A percentile compares a stretch with the other conserved stretches of the same genome.
Conservation (phyloP, 2,797 vertebrate species). For the Tiaroga cobitis region DNA sequence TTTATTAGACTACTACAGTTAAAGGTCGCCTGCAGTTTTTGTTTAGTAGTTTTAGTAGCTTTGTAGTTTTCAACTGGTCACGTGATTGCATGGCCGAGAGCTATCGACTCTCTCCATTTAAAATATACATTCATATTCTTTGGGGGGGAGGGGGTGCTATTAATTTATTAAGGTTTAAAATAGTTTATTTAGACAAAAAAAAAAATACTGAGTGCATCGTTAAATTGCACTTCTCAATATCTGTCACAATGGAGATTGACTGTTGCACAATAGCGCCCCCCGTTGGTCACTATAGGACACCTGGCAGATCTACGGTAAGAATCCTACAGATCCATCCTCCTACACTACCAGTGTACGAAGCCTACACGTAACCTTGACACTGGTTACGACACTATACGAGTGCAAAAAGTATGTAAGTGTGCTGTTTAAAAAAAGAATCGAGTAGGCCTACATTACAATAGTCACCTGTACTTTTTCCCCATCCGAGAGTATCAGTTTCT, state of each 20-base stretch:
- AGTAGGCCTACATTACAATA: neutral
- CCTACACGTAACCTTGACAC: conserved; percentile 34
- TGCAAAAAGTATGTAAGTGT: conserved; percentile 13
- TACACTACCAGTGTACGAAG: conserved; percentile 15
- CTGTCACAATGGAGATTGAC: neutral
- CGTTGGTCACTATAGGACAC: neutral
- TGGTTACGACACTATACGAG: conserved; percentile 21
- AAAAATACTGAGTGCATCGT: neutral
- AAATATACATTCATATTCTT: neutral
- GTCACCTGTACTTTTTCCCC: neutral
- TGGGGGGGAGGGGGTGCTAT: too few relatives aligned
- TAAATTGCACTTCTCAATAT: neutral
- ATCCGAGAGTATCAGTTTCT: neutral
- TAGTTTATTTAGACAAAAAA: neutral
- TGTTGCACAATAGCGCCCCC: conserved; percentile 1
- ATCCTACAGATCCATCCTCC: conserved; percentile 1
- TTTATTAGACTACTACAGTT: neutral
- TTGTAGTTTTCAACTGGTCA: neutral
- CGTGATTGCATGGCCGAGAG: neutral
- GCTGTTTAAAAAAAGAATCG: neutral
- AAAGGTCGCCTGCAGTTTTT: neutral
- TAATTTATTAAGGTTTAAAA: neutral
- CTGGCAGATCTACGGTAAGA: neutral
- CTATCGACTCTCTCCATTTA: neutral
- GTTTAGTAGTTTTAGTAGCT: too few relatives aligned